A percentile compares a stretch with the other conserved stretches of the same genome.
phyloP scores from a whole-genome alignment of 2,888 invertebrate species.

The Apeira syringaria region DNA sequence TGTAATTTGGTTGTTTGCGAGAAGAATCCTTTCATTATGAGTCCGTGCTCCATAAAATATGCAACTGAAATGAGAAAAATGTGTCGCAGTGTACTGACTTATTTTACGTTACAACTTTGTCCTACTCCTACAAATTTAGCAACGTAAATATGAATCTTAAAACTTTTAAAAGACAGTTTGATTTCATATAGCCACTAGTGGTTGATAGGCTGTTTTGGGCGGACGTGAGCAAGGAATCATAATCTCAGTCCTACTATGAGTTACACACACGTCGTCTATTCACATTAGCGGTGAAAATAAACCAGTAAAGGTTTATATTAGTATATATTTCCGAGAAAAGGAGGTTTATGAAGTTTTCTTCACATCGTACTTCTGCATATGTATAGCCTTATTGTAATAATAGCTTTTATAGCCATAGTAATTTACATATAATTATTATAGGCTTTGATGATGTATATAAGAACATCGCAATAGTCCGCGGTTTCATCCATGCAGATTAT shows the following conservation, averaged over 20 bases:
- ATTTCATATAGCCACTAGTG: slow-evolving; percentile 18
- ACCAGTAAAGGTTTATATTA: slow-evolving; percentile 47
- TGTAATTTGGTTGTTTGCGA: slow-evolving; percentile 69
- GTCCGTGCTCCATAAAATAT: slow-evolving; percentile 77
- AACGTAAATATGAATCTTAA: slow-evolving; percentile 34
- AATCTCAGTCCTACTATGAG: slow-evolving; percentile 66
- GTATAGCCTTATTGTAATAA: slow-evolving; percentile 28
- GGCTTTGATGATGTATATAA: too few species aligned
- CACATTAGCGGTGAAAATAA: slow-evolving; percentile 74
- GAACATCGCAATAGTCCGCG: too few species aligned
- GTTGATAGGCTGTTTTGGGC: slow-evolving; percentile 33
- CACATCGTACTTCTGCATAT: slow-evolving; percentile 30
- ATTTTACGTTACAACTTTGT: slow-evolving; percentile 25
- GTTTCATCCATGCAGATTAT: too few species aligned
- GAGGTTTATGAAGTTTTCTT: slow-evolving; percentile 27
- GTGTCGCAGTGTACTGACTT: slow-evolving; percentile 66
- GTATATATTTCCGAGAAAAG: slow-evolving; percentile 38
- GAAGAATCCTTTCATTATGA: slow-evolving; percentile 74
- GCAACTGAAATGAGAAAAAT: slow-evolving; percentile 81
- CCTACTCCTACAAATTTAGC: slow-evolving; percentile 18
- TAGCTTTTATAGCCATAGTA: too few species aligned
- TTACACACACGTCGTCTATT: slow-evolving; percentile 68
- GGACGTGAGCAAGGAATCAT: slow-evolving; percentile 56
- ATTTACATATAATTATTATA: background rate
- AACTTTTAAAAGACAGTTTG: slow-evolving; percentile 26